Evolutionary conservation across 2,888 invertebrate species (phyloP).

Genomic region (Acanthosoma haemorrhoidale): DNA sequence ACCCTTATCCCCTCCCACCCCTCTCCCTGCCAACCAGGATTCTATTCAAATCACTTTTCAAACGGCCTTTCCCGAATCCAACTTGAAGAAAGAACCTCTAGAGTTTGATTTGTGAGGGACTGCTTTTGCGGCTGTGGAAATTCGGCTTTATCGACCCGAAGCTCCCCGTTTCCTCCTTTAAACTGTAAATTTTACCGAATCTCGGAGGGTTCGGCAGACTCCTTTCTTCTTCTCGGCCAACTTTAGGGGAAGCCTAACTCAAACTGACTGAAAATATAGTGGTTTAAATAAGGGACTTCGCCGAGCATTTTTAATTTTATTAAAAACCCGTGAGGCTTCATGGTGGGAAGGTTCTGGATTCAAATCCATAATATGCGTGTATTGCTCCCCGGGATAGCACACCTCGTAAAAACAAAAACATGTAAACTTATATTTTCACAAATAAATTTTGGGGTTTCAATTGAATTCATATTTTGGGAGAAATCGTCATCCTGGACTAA

Average conservation of each 20-base stretch:
- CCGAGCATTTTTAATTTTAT: not conserved
- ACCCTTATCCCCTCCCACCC: not conserved
- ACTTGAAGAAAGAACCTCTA: not conserved
- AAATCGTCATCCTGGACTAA: too few relatives aligned
- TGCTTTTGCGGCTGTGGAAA: not conserved
- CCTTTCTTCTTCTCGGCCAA: not conserved
- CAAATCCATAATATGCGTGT: too few relatives aligned
- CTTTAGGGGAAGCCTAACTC: not conserved
- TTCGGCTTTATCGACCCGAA: not conserved
- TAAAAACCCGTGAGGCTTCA: not conserved
- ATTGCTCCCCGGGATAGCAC: too few relatives aligned
- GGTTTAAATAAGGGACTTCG: not conserved
- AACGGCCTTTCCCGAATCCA: not conserved
- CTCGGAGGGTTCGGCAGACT: not conserved
- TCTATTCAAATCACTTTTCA: constrained; percentile 26
- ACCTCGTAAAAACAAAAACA: too few relatives aligned
- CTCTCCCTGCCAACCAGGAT: not conserved
- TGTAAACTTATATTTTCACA: too few relatives aligned
- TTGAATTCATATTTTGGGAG: too few relatives aligned
- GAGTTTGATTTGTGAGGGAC: constrained; percentile 12
- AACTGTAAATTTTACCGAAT: not conserved
- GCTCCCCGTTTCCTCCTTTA: not conserved
- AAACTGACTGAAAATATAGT: not conserved
- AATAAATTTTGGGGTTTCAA: too few relatives aligned
- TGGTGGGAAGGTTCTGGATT: too few relatives aligned